These are phyloP conservation scores for Cecropterus lyciades DNA, from an alignment of 1,140 invertebrate species.

Conservation along the genomic window DNA sequence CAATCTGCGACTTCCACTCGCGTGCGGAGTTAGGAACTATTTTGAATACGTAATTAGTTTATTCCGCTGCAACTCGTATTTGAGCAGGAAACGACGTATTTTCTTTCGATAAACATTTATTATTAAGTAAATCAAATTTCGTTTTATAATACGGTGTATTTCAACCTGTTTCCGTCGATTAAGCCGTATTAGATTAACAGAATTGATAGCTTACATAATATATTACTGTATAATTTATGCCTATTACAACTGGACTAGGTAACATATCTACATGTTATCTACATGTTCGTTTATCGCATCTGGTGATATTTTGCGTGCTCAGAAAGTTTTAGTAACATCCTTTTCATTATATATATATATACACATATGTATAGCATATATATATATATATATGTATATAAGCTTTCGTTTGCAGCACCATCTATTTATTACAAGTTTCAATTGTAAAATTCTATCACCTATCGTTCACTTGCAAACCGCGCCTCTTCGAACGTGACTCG, in stretches of 20 bases:
- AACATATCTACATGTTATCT: no score
- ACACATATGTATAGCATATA: no score
- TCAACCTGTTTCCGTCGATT: constrained; percentile 52
- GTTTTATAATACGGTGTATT: constrained; percentile 35
- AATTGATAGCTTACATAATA: neutral
- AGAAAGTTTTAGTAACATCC: no score
- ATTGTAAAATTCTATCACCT: no score
- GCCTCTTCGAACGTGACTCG: neutral
- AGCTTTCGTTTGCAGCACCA: no score
- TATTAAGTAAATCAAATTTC: constrained; percentile 51
- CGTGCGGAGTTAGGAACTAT: constrained; percentile 48
- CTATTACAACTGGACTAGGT: no score
- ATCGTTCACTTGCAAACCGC: no score
- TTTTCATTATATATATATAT: no score
- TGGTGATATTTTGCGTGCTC: no score
- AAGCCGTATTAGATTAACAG: constrained; percentile 14
- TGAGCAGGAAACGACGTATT: constrained; percentile 50
- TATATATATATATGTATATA: no score
- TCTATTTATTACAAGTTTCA: no score
- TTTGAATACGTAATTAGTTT: constrained; percentile 54
- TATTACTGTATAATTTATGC: neutral
- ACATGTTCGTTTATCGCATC: neutral
- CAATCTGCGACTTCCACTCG: constrained; percentile 52
- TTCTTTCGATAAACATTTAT: constrained; percentile 43
- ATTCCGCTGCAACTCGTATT: constrained; percentile 48